Evolutionary conservation across 1,140 invertebrate genomes (phyloP), one percentile per base, ranked within the genome.

Genomic region (Hesperophylax magnus): DNA sequence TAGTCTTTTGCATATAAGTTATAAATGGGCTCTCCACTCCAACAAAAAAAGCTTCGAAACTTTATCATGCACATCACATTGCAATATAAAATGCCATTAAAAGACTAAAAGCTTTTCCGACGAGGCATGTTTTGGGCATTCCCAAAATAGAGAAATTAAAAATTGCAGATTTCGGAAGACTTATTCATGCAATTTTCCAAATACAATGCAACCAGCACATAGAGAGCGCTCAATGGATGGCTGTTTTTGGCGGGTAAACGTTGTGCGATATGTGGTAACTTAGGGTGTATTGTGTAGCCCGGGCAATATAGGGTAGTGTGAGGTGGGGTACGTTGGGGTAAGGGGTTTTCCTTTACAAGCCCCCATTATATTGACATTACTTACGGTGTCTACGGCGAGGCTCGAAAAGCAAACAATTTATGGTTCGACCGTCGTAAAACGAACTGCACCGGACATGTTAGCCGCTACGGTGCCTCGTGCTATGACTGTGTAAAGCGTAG

Each of bases 391-490:
- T 54, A 78, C 77, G 63, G 34, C 67, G 56, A 80, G 78, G 79
- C 79, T 76, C 72, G 72, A 80, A 80, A 80, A 56, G 79, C 79
- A 76, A 76, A 76, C 79, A 76, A 80, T 80, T 80, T 80, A 80
- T 80, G 72, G 58, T 61, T 31, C 34, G 75, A 77, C 75, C 60
- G 34, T 27, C 75, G 60, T 52, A 61, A 39, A 61, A 18, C 27
- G 39, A n/a, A 53, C 39, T 77, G 75, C 75, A 77, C 58, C 60
- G 75, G 75, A 77, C 75, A 63, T 77, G 69, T 72, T 54, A 34
- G 52, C 58, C 58, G 56, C 60, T 76, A 72, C 72, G 58, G 60
- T 22, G n/a, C 47, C 53, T 54, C 69, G 27, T 24, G 11, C 31
- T 34, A 60, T 27, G 74, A 9, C 52, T 27, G 39, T 47, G 39